Evolutionary conservation across 92 coral and sea anemone species (phyloP).

Genomic region (Phymanthus crucifer): DNA sequence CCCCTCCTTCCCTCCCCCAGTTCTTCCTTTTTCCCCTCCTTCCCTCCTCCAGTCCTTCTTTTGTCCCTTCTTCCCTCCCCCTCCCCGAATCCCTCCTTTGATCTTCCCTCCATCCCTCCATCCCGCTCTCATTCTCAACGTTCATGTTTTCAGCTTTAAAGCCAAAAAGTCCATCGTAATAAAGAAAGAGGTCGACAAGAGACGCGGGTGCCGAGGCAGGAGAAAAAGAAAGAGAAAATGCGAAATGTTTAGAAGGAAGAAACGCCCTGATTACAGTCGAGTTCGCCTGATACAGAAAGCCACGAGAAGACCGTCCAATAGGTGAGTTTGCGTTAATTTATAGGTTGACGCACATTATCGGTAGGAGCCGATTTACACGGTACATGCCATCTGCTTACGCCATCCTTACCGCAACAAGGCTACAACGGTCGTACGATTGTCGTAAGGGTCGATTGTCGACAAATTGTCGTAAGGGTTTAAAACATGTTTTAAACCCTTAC

Average conservation of each 20-base stretch:
- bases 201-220: constrained; percentile 53
- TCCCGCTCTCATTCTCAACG: too few species aligned
- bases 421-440: too few species aligned
- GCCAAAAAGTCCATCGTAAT: constrained; percentile 3
- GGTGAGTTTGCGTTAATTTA: constrained; percentile 19
- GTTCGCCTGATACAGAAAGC: constrained; percentile 53
- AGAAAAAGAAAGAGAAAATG: constrained; percentile 54
- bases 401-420: too few species aligned
- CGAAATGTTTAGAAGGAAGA: constrained; percentile 21
- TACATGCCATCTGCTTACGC: too few species aligned
- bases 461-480: too few species aligned
- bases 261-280: constrained; percentile 59
- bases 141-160: constrained; percentile 46
- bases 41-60: neutral
- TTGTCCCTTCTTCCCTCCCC: neutral
- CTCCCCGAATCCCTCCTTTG: neutral
- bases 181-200: constrained; percentile 41
- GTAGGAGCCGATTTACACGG: too few species aligned
- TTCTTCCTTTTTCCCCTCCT: too few species aligned
- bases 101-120: neutral
- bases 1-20: too few species aligned
- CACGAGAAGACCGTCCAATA: constrained; percentile 48
- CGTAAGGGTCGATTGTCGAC: too few species aligned
- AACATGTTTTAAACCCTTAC: too few species aligned
- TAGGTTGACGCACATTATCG: too few species aligned